These are phyloP conservation scores for Luscinia luscinia DNA, from an alignment of 2,797 vertebrate species.

Conservation along the genomic window DNA sequence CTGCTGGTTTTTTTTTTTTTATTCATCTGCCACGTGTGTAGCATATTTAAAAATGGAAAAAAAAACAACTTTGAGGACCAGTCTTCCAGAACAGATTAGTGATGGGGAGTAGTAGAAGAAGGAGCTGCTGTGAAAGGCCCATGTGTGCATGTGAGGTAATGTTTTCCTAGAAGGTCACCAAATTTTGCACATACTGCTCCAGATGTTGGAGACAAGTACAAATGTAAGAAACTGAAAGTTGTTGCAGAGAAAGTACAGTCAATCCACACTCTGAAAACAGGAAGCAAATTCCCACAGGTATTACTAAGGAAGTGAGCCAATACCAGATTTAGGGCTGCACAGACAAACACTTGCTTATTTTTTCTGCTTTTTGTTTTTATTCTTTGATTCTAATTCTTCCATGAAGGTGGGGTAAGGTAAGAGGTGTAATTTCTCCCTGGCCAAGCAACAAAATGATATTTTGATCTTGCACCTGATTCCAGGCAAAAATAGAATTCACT, in stretches of 20 bases:
- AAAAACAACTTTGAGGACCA: not conserved
- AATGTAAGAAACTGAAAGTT: not conserved
- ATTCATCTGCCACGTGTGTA: not conserved
- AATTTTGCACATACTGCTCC: not conserved
- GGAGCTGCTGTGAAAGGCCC: not conserved
- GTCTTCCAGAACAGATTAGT: not conserved
- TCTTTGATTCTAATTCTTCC: not conserved
- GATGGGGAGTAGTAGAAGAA: not conserved
- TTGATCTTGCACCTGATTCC: not conserved
- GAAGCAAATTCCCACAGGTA: not conserved
- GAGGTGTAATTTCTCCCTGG: not conserved
- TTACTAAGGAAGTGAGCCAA: not conserved
- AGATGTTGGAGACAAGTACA: not conserved
- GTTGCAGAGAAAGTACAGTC: not conserved
- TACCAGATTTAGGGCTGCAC: not conserved
- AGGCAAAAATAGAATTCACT: not conserved
- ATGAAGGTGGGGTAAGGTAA: not conserved
- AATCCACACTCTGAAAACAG: not conserved
- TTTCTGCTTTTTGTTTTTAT: not conserved
- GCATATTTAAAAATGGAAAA: not conserved
- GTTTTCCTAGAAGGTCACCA: not conserved
- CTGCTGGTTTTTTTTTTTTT: not conserved
- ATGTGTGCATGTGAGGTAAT: accelerated
- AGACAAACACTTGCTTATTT: not conserved
- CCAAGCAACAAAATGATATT: not conserved